Evolutionary conservation across 2,113 vertebrate genomes (phyloP).

Genomic region (Spea bombifrons): DNA sequence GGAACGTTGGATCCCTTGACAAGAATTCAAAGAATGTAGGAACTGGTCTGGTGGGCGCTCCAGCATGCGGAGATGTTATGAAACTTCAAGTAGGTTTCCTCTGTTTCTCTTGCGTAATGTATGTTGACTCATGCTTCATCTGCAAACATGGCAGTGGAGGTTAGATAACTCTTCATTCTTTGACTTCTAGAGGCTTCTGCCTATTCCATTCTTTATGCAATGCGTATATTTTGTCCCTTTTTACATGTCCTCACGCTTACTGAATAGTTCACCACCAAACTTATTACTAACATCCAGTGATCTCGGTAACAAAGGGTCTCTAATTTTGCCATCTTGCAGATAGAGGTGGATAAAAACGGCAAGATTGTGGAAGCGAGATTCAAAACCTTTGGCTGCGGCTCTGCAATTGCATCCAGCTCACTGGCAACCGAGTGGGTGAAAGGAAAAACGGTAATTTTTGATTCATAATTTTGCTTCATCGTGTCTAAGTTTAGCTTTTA

Average conservation of each 20-base stretch:
- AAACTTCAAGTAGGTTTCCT: conserved; percentile 82
- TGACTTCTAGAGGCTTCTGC: too few relatives aligned
- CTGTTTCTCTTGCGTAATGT: neutral
- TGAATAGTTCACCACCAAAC: neutral
- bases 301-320: neutral
- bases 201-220: neutral
- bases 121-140: neutral
- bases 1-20: conserved; percentile 89
- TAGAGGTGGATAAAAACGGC: conserved; percentile 81
- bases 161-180: too few relatives aligned
- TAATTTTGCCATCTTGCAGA: conserved; percentile 59
- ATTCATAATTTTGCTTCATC: neutral
- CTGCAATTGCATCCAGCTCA: conserved; percentile 90
- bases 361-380: conserved; percentile 87
- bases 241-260: too few relatives aligned
- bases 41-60: conserved; percentile 91
- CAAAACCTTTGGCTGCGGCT: conserved; percentile 91
- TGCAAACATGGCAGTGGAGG: neutral
- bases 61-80: conserved; percentile 96
- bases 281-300: too few relatives aligned
- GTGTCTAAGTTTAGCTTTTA: too few relatives aligned
- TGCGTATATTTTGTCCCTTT: too few relatives aligned
- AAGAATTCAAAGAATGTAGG: conserved; percentile 88
- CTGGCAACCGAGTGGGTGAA: conserved; percentile 93
- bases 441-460: conserved; percentile 86